A percentile compares a stretch with the other conserved stretches of the same genome.
Evolutionary conservation across 2,888 invertebrate species (phyloP).

Genomic region (Trilocha varians): DNA sequence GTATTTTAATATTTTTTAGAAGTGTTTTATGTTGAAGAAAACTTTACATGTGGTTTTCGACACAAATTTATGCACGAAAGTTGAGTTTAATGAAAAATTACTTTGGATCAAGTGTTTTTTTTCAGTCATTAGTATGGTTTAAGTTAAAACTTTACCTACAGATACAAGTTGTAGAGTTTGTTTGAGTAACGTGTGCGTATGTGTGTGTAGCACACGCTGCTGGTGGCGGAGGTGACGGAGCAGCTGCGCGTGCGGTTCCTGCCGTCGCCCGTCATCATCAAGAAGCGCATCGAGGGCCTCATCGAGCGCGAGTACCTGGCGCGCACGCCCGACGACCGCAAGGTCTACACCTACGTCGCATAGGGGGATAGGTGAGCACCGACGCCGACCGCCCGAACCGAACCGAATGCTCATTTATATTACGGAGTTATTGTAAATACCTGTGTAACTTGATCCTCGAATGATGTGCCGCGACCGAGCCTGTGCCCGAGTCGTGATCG

Average conservation of each 20-base stretch:
- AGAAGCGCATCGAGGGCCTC: conserved; percentile 99
- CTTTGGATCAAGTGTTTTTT: too few relatives aligned
- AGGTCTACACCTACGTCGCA: conserved; percentile 97
- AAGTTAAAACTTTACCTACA: too few relatives aligned
- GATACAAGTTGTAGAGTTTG: not conserved
- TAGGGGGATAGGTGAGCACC: conserved; percentile 58
- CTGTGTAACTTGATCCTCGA: conserved; percentile 46
- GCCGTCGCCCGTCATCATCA: conserved; percentile 98
- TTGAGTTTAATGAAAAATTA: too few relatives aligned
- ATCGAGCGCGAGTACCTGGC: conserved; percentile 99
- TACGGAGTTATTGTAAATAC: conserved; percentile 61
- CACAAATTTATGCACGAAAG: too few relatives aligned
- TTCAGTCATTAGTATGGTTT: too few relatives aligned
- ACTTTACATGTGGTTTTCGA: not conserved
- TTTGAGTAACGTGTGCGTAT: conserved; percentile 11
- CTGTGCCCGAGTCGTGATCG: conserved; percentile 55
- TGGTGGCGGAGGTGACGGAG: conserved; percentile 97
- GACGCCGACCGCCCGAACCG: not conserved
- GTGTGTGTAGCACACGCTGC: conserved; percentile 84
- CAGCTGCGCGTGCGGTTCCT: conserved; percentile 97
- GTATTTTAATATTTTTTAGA: conserved; percentile 17
- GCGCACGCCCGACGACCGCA: conserved; percentile 96
- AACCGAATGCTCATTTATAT: conserved; percentile 17
- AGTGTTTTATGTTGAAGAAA: not conserved
- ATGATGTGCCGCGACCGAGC: conserved; percentile 55